phyloP scores from a whole-genome alignment of 2,888 invertebrate genomes.

The Acleris cristana region DNA sequence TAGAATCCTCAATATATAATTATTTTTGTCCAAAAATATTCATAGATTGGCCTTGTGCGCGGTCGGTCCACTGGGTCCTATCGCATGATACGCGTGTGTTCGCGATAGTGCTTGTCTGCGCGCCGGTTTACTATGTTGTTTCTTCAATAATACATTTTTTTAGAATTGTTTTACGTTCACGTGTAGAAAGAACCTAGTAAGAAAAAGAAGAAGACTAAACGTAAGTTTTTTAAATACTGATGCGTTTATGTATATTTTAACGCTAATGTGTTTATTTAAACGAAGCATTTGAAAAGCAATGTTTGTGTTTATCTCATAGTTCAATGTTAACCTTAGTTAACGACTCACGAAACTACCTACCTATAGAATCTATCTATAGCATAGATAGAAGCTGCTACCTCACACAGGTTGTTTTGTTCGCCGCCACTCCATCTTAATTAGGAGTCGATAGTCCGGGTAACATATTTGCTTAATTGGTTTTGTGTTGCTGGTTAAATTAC shows the following conservation, averaged over 20 bases:
- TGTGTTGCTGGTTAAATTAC: constrained; percentile 1
- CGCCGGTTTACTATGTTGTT: constrained; percentile 58
- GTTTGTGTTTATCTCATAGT: too few relatives aligned
- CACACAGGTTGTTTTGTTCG: constrained; percentile 6
- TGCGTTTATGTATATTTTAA: neutral
- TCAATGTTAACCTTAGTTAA: too few relatives aligned
- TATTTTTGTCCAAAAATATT: constrained; percentile 29
- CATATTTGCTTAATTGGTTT: neutral
- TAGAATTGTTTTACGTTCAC: constrained; percentile 6
- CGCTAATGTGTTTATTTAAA: neutral
- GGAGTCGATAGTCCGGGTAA: neutral
- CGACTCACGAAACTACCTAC: neutral
- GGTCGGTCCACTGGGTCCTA: constrained; percentile 42
- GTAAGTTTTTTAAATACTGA: too few relatives aligned
- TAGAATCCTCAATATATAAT: neutral
- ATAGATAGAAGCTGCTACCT: constrained; percentile 9
- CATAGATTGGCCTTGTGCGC: constrained; percentile 40
- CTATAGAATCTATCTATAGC: too few relatives aligned
- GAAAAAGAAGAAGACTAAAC: too few relatives aligned
- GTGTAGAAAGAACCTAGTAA: neutral
- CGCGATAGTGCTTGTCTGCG: constrained; percentile 62
- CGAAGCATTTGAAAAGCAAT: too few relatives aligned
- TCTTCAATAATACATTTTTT: constrained; percentile 46
- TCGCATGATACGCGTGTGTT: constrained; percentile 54
- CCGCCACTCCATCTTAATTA: constrained; percentile 11